Conservation (phyloP, 2,797 vertebrate genomes). For the Gallirallus australis region DNA sequence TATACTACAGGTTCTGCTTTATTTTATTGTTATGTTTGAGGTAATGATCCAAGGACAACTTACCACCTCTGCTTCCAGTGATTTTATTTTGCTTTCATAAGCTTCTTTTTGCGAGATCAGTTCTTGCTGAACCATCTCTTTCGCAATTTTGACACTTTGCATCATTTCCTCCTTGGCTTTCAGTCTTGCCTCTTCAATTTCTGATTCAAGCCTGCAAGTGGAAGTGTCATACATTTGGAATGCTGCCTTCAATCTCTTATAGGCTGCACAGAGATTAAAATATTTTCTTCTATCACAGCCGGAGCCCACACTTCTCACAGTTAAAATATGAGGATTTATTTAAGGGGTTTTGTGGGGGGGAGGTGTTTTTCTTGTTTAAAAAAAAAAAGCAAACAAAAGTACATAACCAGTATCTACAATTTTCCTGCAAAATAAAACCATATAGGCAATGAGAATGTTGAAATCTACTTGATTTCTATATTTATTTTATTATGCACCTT, state of each 20-base stretch:
- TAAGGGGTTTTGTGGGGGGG: too few relatives aligned
- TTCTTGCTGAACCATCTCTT: conserved; percentile 92
- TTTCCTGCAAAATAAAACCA: too few relatives aligned
- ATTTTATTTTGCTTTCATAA: conserved; percentile 88
- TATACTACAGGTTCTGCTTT: background rate
- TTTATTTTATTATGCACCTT: background rate
- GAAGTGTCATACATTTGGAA: background rate
- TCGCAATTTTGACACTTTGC: conserved; percentile 92
- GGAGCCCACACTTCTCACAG: background rate
- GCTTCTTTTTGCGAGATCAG: conserved; percentile 86
- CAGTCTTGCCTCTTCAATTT: conserved; percentile 92
- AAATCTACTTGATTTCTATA: background rate
- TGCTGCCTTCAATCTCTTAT: background rate
- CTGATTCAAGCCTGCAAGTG: conserved; percentile 87
- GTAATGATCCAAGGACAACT: background rate
- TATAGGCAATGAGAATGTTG: background rate
- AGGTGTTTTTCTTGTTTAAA: too few relatives aligned
- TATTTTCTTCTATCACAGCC: background rate
- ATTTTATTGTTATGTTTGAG: background rate
- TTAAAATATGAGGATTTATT: background rate
- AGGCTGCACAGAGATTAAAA: background rate
- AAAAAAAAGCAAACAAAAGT: too few relatives aligned
- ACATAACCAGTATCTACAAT: background rate
- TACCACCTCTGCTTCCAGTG: conserved; percentile 90
- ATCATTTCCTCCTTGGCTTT: conserved; percentile 96